Evolutionary conservation across 2,113 vertebrate genomes (phyloP), one percentile per base, ranked within the genome.

Genomic region (Neodon shergylaensis): DNA sequence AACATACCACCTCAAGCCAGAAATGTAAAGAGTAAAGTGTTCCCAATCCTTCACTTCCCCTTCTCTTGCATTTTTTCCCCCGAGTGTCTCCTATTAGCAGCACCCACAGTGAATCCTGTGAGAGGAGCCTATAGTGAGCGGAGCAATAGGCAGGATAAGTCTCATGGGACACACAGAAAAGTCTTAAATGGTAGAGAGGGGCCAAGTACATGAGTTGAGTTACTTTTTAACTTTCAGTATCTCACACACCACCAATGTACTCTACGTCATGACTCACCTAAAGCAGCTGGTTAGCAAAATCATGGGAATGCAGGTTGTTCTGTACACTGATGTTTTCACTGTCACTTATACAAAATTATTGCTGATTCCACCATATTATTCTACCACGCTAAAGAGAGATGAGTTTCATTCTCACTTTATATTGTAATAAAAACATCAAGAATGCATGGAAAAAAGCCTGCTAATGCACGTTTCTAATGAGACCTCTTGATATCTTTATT

Each of bases 391-490:
- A 72, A 96, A 77, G 26, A 92, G 26, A 36, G 19, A 70, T n/a
- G 33, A 39, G 24, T 90, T 94, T 95, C 33, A 61, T 72, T 89
- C 93, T 81, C 4, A 19, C 39, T 81, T 91, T 85, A 14, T 79
- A 85, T 86, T 63, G 79, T 79, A 66, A 92, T 16, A 92, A 78
- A 61, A 66, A 68, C 10, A 68, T 89, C 91, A 94, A 92, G 95
- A 94, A 70, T 84, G 33, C 47, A 82, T 33, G 44, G 28, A 22
- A 92, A 94, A 92, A 26, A 94, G 52, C 61, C 87, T 92, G 58
- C 39, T 92, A 94, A 76, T 78, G 36, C 73, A 70, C 73, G 13
- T 93, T 39, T 8, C 11, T 61, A 42, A 66, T 44, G 90, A 58
- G 66, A 65, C 14, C 17, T 42, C 95, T 85, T 82, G 17, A 86